Evolutionary conservation across 2,113 vertebrate species (phyloP), one percentile per base, ranked within the genome.

Genomic region (Strix uralensis): DNA sequence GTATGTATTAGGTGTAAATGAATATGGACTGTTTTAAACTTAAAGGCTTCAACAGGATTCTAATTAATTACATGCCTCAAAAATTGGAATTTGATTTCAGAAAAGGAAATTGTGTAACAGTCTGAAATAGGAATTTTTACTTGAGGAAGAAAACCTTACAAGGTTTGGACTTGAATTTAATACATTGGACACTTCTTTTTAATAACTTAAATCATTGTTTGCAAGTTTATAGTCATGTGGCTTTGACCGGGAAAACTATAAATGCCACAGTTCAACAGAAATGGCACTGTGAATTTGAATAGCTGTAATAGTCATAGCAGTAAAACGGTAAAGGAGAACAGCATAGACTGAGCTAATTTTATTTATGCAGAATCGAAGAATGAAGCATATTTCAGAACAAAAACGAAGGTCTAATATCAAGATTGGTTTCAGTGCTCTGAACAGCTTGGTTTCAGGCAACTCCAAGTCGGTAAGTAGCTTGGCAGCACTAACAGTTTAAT

Each of bases 331-430:
- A 44, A 72, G 19, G 40, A 80, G 44, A 86, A 13, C 32, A 59
- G 34, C 81, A 38, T 4, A 57, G 70, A 72, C 62, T 85, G 69
- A 97, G 44, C 71, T 89, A 4, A 27, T 74, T 91, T 21, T 57
- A 2, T 94, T 95, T 58, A 4, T n/a, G 44, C 98, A 99, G 99
- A 98, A 97, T 94, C 98, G 98, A 71, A 98, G 99, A 87, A 98
- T 99, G 97, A 99, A 94, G 87, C 98, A 99, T 96, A 98, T 99
- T 96, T 99, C 99, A 2, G 99, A 99, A 90, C 99, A 99, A 87
- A 99, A 99, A 95, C 98, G 99, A 72, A 98, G 99, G 75, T 99
- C 98, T 94, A 99, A 99, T 94, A 99, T 99, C 97, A 99, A 99
- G 96, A 98, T 98, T 65, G 98, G 99, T 86, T 99, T 99, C 73